Evolutionary conservation across 2,113 vertebrate genomes (phyloP), one percentile per base, ranked within the genome.

Genomic region (Phalacrocorax brasilianus): DNA sequence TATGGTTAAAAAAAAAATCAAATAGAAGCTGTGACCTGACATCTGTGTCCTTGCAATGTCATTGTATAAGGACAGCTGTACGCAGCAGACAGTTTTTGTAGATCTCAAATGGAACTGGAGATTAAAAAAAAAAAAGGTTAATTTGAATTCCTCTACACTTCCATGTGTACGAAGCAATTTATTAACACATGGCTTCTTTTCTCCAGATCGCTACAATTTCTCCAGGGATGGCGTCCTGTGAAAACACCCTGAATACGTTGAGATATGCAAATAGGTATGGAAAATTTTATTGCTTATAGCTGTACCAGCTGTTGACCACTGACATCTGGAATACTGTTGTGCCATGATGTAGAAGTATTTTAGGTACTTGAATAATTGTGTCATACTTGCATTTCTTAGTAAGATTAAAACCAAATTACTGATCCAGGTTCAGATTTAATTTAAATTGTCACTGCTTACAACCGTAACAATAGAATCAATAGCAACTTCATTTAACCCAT

Each of bases 161-260:
- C 74, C 30, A 9, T 70, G 22, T 52, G 19, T 62, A 47, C 13
- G 19, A 49, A 94, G 35, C 2, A 8, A 42, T 82, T 93, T 96
- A 47, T 87, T 96, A 91, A 96, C 0, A 0, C 91, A 35, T 94
- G 58, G 16, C 62, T 86, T 97, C 40, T 79, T 89, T 85, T 49
- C 28, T 91, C 16, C 95, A 99, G 99, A 99, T 99, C 8, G 99
- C 99, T 47, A 99, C 99, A 55, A 99, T 99, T 97, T 99, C 99
- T 96, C 99, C 99, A 18, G 99, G 99, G 65, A 99, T 99, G 98
- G 99, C 99, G 30, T 99, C 99, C 24, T 99, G 99, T 98, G 99
- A 99, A 98, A 99, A 99, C 97, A 99, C 99, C 92, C 97, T 99
- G 89, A 99, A 99, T 98, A 99, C 99, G 2, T 79, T 99, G 97